Evolutionary conservation across 2,113 vertebrate genomes (phyloP), one percentile per base, ranked within the genome.

Genomic region (Epinephelus fuscoguttatus): DNA sequence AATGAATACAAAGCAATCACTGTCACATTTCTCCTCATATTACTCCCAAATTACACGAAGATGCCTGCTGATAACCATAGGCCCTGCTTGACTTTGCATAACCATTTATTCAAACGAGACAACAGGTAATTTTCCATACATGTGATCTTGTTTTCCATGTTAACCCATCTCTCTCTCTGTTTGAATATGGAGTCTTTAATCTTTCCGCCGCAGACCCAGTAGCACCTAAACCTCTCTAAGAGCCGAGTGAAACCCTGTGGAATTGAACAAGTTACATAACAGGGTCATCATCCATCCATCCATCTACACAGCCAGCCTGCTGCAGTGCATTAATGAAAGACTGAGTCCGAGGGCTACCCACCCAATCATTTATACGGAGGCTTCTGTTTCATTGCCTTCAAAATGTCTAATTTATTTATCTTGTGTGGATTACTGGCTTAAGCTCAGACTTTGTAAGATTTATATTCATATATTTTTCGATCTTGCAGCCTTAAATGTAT

Each of bases 181-280:
- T 64, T 75, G 40, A 56, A 37, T 21, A 45, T 15, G 19, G 7
- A 53, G 42, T 30, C 49, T 13, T 14, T 42, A 66, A 66, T 42
- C 49, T 63, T 57, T 23, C 13, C 23, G 56, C 64, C 30, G 23
- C 30, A 75, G 57, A 56, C 19, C 49, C 4, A 3, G 40, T 33
- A 21, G 14, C 23, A 57, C 11, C 37, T 79, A 74, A 70, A 64
- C 23, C 60, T 60, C n/a, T 52, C 47, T 21, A 21, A 49, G 47
- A 68, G 52, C 11, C 0, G 13, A 60, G 67, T 33, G 66, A 76
- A 80, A 52, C 60, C 23, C 14, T 0, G n/a, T 52, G 52, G 47
- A 52, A 68, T 11, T 53, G 25, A 76, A 42, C 45, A n/a, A 23
- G 62, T 82, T 78, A 52, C 63, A 67, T 59, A 63, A 74, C 18